Evolutionary conservation across 1,140 invertebrate species (phyloP).

Genomic region (Rhizoglyphus robini): DNA sequence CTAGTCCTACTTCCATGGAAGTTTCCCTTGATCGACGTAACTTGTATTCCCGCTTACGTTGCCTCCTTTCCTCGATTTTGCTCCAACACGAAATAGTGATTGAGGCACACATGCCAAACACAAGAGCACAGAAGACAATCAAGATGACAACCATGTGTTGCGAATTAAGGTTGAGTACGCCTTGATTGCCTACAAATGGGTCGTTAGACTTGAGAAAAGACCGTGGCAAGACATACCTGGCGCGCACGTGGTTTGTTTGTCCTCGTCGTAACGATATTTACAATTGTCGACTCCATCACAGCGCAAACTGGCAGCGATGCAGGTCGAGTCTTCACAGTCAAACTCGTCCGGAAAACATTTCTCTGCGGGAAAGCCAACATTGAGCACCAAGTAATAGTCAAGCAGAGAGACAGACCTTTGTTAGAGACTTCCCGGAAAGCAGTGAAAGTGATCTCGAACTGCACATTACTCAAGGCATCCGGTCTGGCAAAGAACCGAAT

Average conservation of each 20-base stretch:
- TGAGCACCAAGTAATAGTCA: neutral
- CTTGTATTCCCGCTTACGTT: slow-evolving; percentile 29
- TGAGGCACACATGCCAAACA: slow-evolving; percentile 59
- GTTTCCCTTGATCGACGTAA: slow-evolving; percentile 28
- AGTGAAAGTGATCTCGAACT: slow-evolving; percentile 54
- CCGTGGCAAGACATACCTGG: slow-evolving; percentile 22
- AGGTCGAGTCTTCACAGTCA: slow-evolving; percentile 36
- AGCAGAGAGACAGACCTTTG: slow-evolving; percentile 17
- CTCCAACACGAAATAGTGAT: slow-evolving; percentile 30
- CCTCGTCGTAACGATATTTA: slow-evolving; percentile 67
- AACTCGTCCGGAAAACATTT: slow-evolving; percentile 29
- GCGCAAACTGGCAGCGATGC: slow-evolving; percentile 51
- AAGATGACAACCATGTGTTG: slow-evolving; percentile 74
- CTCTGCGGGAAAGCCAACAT: slow-evolving; percentile 26
- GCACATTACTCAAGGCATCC: slow-evolving; percentile 43
- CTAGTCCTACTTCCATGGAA: slow-evolving; percentile 24
- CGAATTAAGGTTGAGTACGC: slow-evolving; percentile 23
- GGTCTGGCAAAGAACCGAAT: slow-evolving; percentile 53
- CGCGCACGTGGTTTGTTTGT: slow-evolving; percentile 36
- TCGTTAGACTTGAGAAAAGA: neutral
- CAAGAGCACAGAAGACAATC: slow-evolving; percentile 69
- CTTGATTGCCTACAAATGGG: slow-evolving; percentile 2
- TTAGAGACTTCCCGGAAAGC: slow-evolving; percentile 47
- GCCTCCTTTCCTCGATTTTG: slow-evolving; percentile 28
- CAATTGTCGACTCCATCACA: slow-evolving; percentile 65